Conservation (phyloP, 2,113 vertebrate genomes). For the Serinus canaria region DNA sequence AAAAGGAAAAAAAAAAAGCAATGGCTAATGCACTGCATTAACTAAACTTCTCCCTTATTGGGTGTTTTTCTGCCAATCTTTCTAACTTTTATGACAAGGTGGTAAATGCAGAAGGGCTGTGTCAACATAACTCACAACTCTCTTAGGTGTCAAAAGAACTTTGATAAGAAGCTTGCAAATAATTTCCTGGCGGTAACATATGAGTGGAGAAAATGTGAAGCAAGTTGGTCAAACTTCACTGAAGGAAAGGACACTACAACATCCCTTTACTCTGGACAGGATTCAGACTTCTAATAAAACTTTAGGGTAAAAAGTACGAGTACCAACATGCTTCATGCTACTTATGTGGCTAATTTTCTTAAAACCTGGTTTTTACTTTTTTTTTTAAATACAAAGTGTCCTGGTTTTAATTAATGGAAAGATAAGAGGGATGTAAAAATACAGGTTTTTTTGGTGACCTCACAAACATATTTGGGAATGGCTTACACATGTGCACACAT, state of each 20-base stretch:
- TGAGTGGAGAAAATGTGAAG: neutral
- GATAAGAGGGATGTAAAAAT: neutral
- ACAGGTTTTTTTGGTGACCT: fast-evolving
- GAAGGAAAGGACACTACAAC: neutral
- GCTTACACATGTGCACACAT: neutral
- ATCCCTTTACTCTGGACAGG: neutral
- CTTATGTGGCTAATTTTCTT: neutral
- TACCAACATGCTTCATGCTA: neutral
- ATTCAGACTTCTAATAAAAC: neutral
- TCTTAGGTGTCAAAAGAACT: neutral
- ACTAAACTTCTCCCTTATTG: conserved; percentile 38
- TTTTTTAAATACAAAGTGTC: neutral
- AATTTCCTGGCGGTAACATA: neutral
- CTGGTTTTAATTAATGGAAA: neutral
- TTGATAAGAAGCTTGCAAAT: neutral
- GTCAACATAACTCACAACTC: neutral
- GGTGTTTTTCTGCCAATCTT: conserved; percentile 24
- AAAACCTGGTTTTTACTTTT: neutral
- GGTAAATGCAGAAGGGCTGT: neutral
- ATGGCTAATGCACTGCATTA: conserved; percentile 34
- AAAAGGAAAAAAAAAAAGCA: neutral
- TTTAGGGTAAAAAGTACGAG: neutral
- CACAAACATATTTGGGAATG: neutral
- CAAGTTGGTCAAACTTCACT: neutral
- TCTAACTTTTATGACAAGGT: conserved; percentile 14